Conservation (phyloP, 2,113 vertebrate species). For the Empidonax traillii region DNA sequence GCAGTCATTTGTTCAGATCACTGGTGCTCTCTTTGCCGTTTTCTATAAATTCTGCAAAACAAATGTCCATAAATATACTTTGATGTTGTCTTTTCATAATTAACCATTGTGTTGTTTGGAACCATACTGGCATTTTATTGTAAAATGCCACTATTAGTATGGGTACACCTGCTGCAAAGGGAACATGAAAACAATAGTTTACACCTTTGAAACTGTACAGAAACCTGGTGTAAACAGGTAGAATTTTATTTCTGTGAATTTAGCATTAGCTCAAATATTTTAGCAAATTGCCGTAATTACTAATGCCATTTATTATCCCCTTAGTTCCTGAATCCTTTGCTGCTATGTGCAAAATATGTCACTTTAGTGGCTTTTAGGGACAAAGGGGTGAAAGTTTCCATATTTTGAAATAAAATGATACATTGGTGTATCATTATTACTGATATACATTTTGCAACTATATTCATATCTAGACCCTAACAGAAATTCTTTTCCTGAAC, state of each 20-base stretch:
- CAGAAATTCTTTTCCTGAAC: constrained; percentile 25
- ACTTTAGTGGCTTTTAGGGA: constrained; percentile 17
- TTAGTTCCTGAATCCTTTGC: constrained; percentile 30
- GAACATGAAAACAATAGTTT: constrained; percentile 65
- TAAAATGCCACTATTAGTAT: constrained; percentile 80
- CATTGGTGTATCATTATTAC: constrained; percentile 4
- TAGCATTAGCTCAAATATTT: background rate
- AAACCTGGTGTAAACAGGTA: constrained; percentile 72
- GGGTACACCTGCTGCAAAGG: constrained; percentile 77
- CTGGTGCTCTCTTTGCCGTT: constrained; percentile 66
- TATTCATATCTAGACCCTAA: constrained; percentile 30
- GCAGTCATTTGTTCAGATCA: constrained; percentile 69
- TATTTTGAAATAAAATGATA: constrained; percentile 23
- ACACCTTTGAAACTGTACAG: constrained; percentile 65
- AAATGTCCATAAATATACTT: constrained; percentile 77
- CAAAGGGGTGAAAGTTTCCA: background rate
- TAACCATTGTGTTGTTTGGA: constrained; percentile 77
- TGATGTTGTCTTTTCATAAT: constrained; percentile 81
- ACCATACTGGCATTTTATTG: constrained; percentile 82
- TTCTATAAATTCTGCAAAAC: constrained; percentile 76
- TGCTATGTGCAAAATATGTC: background rate
- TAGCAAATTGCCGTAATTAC: background rate
- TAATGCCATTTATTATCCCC: background rate
- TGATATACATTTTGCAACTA: constrained; percentile 62
- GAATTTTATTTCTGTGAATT: constrained; percentile 32